Evolutionary conservation across 2,797 vertebrate species (phyloP).

Genomic region (Neopelma chrysocephalum): DNA sequence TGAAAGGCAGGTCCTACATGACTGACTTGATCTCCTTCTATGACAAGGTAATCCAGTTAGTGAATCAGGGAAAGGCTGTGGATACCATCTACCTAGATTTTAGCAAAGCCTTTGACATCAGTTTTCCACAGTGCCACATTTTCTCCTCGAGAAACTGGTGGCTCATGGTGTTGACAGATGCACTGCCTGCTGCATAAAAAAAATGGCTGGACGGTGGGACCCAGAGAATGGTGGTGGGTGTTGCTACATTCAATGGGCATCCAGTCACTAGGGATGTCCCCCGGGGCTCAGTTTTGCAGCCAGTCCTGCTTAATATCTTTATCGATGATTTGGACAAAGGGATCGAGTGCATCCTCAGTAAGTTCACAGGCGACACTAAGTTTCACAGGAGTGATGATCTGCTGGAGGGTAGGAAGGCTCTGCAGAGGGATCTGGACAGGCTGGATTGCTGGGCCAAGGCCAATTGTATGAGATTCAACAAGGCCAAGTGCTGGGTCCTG

Average conservation of each 20-base stretch:
- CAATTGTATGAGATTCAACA: background rate
- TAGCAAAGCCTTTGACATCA: background rate
- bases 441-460: background rate
- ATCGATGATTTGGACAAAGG: background rate
- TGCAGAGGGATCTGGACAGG: background rate
- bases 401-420: background rate
- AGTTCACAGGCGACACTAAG: background rate
- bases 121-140: background rate
- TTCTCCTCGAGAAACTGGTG: background rate
- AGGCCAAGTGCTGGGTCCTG: background rate
- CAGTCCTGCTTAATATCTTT: background rate
- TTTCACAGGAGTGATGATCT: background rate
- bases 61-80: background rate
- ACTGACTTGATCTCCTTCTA: background rate
- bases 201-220: background rate
- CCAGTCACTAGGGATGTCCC: rapidly evolving
- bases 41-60: background rate
- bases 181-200: background rate
- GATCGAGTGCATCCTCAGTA: background rate
- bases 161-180: background rate
- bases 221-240: background rate
- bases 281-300: background rate
- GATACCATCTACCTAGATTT: background rate
- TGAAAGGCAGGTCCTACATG: background rate
- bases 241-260: background rate